phyloP scores from a whole-genome alignment of 2,888 invertebrate genomes.

The Hemicrepidius hirtus region DNA sequence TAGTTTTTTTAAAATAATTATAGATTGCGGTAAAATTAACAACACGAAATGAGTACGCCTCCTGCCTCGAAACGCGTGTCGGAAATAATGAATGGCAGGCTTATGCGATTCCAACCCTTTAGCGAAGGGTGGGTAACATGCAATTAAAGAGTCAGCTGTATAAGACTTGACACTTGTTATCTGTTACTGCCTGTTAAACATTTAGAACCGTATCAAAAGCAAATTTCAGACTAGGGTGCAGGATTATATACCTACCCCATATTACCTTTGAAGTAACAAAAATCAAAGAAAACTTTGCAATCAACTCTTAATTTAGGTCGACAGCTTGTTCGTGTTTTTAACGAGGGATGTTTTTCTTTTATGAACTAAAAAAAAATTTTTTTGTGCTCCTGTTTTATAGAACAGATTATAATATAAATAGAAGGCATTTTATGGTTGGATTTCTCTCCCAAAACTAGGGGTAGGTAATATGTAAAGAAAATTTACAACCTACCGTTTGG shows the following conservation, averaged over 20 bases:
- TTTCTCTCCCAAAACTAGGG: too few relatives aligned
- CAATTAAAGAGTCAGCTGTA: conserved; percentile 43
- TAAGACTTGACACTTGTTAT: conserved; percentile 40
- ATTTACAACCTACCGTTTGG: not conserved
- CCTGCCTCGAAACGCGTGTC: conserved; percentile 27
- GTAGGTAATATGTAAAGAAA: not conserved
- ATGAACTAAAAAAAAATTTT: not conserved
- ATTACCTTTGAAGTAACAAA: conserved; percentile 8
- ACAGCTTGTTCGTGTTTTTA: conserved; percentile 1
- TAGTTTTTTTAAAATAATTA: conserved; percentile 8
- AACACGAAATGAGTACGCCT: conserved; percentile 16
- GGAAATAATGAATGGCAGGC: conserved; percentile 35
- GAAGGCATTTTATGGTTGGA: not conserved
- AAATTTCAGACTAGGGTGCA: conserved; percentile 10
- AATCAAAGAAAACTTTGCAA: conserved; percentile 18
- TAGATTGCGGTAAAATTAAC: conserved; percentile 21
- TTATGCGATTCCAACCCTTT: conserved; percentile 23
- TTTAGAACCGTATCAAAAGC: conserved; percentile 30
- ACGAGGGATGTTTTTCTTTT: not conserved
- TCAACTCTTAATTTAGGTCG: conserved; percentile 22
- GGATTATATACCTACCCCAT: conserved; percentile 6
- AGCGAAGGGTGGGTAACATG: conserved; percentile 31
- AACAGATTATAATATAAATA: not conserved
- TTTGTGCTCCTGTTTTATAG: not conserved
- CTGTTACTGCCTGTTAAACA: conserved; percentile 37